Conservation (phyloP, 2,888 invertebrate genomes). For the Podotricha telesiphe region DNA sequence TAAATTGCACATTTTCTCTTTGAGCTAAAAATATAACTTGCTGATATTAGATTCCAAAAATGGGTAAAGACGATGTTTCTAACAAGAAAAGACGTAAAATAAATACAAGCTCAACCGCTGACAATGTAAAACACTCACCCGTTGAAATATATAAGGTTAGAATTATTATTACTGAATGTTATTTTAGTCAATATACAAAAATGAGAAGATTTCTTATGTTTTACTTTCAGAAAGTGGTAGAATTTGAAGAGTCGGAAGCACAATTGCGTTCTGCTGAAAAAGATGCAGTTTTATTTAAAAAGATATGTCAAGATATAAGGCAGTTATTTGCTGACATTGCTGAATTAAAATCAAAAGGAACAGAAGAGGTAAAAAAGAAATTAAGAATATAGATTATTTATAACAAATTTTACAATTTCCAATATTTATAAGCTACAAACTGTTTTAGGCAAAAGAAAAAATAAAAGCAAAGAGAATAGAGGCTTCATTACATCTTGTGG, state of each 20-base stretch:
- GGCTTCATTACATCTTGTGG: conserved; percentile 90
- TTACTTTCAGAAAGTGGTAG: conserved; percentile 85
- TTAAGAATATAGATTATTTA: not conserved
- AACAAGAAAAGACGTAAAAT: conserved; percentile 84
- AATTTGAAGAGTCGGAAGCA: conserved; percentile 90
- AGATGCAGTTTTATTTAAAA: conserved; percentile 87
- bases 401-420: no score
- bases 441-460: conserved; percentile 83
- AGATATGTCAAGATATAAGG: conserved; percentile 88
- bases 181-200: conserved; percentile 13
- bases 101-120: conserved; percentile 65
- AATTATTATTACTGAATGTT: conserved; percentile 28
- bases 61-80: conserved; percentile 78
- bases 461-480: conserved; percentile 87
- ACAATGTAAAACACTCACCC: conserved; percentile 71
- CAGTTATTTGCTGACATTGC: conserved; percentile 87
- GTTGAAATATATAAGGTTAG: conserved; percentile 85
- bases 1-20: not conserved
- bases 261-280: conserved; percentile 85
- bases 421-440: conserved; percentile 23
- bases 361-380: conserved; percentile 77
- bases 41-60: conserved; percentile 42
- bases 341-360: conserved; percentile 84
- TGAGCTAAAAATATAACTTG: not conserved
- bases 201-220: conserved; percentile 27